Evolutionary conservation across 2,888 invertebrate genomes (phyloP).

Genomic region (Junonia oenone): DNA sequence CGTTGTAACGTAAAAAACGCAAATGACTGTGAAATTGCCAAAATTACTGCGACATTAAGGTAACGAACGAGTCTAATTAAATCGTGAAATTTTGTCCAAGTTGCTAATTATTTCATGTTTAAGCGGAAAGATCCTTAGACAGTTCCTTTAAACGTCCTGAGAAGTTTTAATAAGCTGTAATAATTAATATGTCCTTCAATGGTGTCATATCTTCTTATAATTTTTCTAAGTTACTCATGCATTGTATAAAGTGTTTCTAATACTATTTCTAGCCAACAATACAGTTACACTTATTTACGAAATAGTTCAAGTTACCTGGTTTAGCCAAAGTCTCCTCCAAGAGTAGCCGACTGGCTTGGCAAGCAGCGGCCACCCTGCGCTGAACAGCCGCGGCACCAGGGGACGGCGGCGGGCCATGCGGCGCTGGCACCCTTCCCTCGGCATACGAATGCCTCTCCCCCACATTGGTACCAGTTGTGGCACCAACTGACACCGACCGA

Average conservation of each 20-base stretch:
- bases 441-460: constrained; percentile 57
- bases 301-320: constrained; percentile 68
- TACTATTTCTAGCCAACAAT: too few relatives aligned
- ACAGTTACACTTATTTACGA: too few relatives aligned
- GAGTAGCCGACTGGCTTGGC: constrained; percentile 82
- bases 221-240: too few relatives aligned
- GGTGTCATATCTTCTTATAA: too few relatives aligned
- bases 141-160: neutral
- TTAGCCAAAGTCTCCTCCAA: constrained; percentile 83
- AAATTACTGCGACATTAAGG: neutral
- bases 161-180: neutral
- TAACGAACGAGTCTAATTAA: neutral
- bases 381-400: constrained; percentile 58
- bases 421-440: constrained; percentile 62
- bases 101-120: neutral
- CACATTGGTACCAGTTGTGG: constrained; percentile 35
- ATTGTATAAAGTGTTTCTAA: too few relatives aligned
- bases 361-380: constrained; percentile 60
- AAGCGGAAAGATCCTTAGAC: neutral
- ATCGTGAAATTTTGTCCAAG: neutral
- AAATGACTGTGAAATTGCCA: neutral
- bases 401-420: constrained; percentile 64
- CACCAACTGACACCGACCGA: constrained; percentile 61
- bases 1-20: neutral
- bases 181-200: too few relatives aligned